phyloP scores from a whole-genome alignment of 2,113 vertebrate genomes.

The Plectropomus leopardus region DNA sequence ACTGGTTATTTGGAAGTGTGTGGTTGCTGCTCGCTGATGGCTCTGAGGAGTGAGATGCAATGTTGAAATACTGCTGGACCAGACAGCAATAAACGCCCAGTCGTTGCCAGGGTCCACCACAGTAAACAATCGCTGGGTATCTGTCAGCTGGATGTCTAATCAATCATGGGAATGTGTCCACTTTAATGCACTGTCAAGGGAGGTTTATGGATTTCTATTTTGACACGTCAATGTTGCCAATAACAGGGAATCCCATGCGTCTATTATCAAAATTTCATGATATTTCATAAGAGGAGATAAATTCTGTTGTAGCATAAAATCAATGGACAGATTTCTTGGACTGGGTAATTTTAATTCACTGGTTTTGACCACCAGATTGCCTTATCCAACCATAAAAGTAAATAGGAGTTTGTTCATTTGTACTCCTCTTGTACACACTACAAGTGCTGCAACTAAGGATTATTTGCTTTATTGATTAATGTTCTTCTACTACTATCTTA shows the following conservation, averaged over 20 bases:
- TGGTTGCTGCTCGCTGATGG: slow-evolving; percentile 51
- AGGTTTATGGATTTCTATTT: slow-evolving; percentile 79
- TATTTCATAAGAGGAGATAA: slow-evolving; percentile 57
- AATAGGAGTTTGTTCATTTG: background rate
- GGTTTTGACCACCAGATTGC: slow-evolving; percentile 16
- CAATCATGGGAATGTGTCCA: slow-evolving; percentile 77
- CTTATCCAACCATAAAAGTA: background rate
- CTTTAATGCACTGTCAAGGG: slow-evolving; percentile 81
- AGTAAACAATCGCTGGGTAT: slow-evolving; percentile 80
- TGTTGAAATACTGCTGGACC: slow-evolving; percentile 81
- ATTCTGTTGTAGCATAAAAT: slow-evolving; percentile 38
- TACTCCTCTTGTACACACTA: background rate
- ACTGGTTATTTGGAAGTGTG: slow-evolving; percentile 24
- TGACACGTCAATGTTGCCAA: slow-evolving; percentile 72
- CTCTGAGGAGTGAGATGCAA: slow-evolving; percentile 75
- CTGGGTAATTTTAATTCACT: slow-evolving; percentile 5
- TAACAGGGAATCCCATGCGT: slow-evolving; percentile 62
- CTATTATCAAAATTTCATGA: slow-evolving; percentile 62
- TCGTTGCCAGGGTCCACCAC: slow-evolving; percentile 76
- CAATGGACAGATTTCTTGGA: slow-evolving; percentile 23
- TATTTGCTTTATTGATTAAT: background rate
- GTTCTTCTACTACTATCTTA: background rate
- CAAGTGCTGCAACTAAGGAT: background rate
- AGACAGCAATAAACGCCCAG: slow-evolving; percentile 82
- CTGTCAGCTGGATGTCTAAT: slow-evolving; percentile 80